phyloP scores from a whole-genome alignment of 2,113 vertebrate species.

The Microcebus tavaratra region DNA sequence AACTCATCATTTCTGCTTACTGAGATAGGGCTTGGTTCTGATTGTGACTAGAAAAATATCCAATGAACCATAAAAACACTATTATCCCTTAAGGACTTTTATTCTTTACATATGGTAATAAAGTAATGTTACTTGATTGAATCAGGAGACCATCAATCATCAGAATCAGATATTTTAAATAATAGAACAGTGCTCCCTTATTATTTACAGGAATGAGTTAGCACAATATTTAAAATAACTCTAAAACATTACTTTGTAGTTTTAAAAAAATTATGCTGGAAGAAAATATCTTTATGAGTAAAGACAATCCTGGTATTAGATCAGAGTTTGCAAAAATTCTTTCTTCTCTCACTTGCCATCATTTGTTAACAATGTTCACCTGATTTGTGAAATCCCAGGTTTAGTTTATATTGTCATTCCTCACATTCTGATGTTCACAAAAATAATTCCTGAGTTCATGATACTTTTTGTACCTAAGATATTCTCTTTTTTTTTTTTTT shows the following conservation, averaged over 20 bases:
- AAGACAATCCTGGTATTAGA: neutral
- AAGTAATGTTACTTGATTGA: neutral
- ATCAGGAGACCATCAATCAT: neutral
- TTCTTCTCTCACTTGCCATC: neutral
- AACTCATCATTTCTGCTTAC: neutral
- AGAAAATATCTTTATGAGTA: neutral
- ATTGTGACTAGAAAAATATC: neutral
- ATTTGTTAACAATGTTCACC: neutral
- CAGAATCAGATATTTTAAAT: slow-evolving; percentile 9
- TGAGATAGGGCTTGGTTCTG: neutral
- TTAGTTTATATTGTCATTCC: neutral
- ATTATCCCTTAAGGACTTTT: neutral
- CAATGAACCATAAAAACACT: neutral
- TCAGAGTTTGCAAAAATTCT: neutral
- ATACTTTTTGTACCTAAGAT: neutral
- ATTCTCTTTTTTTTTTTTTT: slow-evolving; percentile 60
- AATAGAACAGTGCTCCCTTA: neutral
- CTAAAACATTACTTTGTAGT: neutral
- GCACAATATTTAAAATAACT: neutral
- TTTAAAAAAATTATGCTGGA: neutral
- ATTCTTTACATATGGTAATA: neutral
- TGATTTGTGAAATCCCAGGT: neutral
- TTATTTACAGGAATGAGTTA: neutral
- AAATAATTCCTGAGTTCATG: neutral
- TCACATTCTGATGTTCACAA: neutral